phyloP scores from a whole-genome alignment of 2,888 invertebrate species.

The Syritta pipiens region DNA sequence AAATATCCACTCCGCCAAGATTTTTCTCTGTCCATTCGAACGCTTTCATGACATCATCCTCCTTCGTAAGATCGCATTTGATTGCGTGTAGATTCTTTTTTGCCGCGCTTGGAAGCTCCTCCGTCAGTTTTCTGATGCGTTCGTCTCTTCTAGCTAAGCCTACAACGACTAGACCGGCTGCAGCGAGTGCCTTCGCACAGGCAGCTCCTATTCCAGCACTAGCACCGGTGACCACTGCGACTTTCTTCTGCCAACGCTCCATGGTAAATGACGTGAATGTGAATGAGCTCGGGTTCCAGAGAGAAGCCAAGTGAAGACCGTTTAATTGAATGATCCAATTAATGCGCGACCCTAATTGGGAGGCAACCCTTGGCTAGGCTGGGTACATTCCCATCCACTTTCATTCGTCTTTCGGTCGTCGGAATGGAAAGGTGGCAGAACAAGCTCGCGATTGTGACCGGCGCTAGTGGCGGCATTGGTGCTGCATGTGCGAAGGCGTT shows the following conservation, averaged over 20 bases:
- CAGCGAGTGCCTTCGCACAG: slow-evolving; percentile 79
- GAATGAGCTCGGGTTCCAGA: background rate
- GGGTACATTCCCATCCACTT: background rate
- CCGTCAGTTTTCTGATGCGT: slow-evolving; percentile 73
- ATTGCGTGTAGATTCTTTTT: slow-evolving; percentile 73
- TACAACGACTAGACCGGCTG: slow-evolving; percentile 81
- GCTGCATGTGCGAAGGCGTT: slow-evolving; percentile 55
- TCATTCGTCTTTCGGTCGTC: slow-evolving; percentile 20
- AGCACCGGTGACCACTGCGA: slow-evolving; percentile 84
- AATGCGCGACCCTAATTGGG: slow-evolving; percentile 16
- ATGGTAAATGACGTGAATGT: slow-evolving; percentile 72
- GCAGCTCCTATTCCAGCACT: slow-evolving; percentile 83
- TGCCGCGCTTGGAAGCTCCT: slow-evolving; percentile 68
- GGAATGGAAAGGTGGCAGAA: slow-evolving; percentile 82
- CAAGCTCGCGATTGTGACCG: slow-evolving; percentile 83
- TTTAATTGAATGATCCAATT: slow-evolving; percentile 59
- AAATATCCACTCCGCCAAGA: slow-evolving; percentile 82
- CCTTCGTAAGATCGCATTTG: slow-evolving; percentile 80
- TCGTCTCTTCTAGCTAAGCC: slow-evolving; percentile 81
- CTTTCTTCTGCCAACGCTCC: slow-evolving; percentile 83
- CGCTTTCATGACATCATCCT: slow-evolving; percentile 81
- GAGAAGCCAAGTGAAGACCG: slow-evolving; percentile 18
- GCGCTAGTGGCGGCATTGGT: slow-evolving; percentile 83
- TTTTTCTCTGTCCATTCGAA: slow-evolving; percentile 80
- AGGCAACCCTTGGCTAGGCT: background rate